Percentiles rank a stretch among this genome's conserved stretches.
These are phyloP conservation scores for Trididemnum nubilum DNA, from an alignment of 23 tunicate genomes.

Conservation along the genomic window DNA sequence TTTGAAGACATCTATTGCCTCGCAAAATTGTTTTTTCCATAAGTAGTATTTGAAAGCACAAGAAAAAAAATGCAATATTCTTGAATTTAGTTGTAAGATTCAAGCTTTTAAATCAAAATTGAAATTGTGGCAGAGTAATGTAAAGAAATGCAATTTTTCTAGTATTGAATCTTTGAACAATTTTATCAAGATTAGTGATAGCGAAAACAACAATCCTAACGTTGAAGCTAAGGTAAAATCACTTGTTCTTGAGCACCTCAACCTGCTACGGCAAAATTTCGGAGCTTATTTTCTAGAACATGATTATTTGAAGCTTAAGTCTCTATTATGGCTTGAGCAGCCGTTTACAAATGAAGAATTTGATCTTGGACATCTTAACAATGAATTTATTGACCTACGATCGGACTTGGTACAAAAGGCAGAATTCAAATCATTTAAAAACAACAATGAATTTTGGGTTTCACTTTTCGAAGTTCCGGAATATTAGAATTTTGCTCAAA, in stretches of 20 bases:
- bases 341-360: too few relatives aligned
- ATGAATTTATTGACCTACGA: too few relatives aligned
- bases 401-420: too few relatives aligned
- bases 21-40: slow-evolving; percentile 39
- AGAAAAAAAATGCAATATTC: not conserved
- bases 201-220: slow-evolving; percentile 14
- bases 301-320: not conserved
- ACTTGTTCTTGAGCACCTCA: slow-evolving; percentile 16
- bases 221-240: slow-evolving; percentile 6
- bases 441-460: slow-evolving; percentile 3
- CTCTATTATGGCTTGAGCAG: slow-evolving; percentile 11
- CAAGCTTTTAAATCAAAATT: too few relatives aligned
- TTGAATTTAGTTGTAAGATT: too few relatives aligned
- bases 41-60: slow-evolving; percentile 35
- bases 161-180: too few relatives aligned
- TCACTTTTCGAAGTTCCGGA: not conserved
- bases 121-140: slow-evolving; percentile 37
- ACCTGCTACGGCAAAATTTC: slow-evolving; percentile 9
- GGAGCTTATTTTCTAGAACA: slow-evolving; percentile 12
- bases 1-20: slow-evolving; percentile 49
- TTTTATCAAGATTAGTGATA: slow-evolving; percentile 18
- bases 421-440: not conserved
- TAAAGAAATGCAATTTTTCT: slow-evolving; percentile 25
- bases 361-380: too few relatives aligned
- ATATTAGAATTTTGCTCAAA: too few relatives aligned